phyloP scores from a whole-genome alignment of 53 echinoderm and acorn worm species.

The Glandiceps talaboti region DNA sequence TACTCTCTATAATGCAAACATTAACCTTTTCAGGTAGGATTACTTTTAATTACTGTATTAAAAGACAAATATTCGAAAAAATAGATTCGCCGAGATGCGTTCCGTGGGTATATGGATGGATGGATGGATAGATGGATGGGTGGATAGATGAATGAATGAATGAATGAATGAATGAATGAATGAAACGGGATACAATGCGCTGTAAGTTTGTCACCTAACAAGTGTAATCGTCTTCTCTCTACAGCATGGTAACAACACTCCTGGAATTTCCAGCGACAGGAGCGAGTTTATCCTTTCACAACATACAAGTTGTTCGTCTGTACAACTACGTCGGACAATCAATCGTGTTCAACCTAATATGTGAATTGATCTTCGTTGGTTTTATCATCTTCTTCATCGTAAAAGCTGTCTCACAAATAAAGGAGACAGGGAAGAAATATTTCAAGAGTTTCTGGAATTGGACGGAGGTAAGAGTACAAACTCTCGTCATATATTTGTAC shows the following conservation, averaged over 20 bases:
- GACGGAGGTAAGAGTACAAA: constrained; percentile 29
- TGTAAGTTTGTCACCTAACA: too few relatives aligned
- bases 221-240: too few relatives aligned
- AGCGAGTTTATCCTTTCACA: constrained; percentile 20
- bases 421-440: constrained; percentile 34
- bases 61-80: too few relatives aligned
- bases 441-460: constrained; percentile 49
- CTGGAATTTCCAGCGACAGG: constrained; percentile 40
- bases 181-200: too few relatives aligned
- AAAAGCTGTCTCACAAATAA: constrained; percentile 29
- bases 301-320: constrained; percentile 40
- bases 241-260: constrained; percentile 43
- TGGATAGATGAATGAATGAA: too few relatives aligned
- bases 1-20: constrained; percentile 55
- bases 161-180: too few relatives aligned
- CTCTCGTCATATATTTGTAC: too few relatives aligned
- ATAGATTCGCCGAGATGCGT: too few relatives aligned
- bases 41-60: too few relatives aligned
- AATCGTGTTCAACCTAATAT: background rate
- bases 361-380: constrained; percentile 31
- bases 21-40: constrained; percentile 31
- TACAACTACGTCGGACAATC: constrained; percentile 45
- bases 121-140: too few relatives aligned
- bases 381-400: constrained; percentile 51
- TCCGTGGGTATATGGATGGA: too few relatives aligned